Percentiles rank a stretch among this genome's conserved stretches.
Conservation (phyloP, 2,888 invertebrate genomes). For the Bombylius major region DNA sequence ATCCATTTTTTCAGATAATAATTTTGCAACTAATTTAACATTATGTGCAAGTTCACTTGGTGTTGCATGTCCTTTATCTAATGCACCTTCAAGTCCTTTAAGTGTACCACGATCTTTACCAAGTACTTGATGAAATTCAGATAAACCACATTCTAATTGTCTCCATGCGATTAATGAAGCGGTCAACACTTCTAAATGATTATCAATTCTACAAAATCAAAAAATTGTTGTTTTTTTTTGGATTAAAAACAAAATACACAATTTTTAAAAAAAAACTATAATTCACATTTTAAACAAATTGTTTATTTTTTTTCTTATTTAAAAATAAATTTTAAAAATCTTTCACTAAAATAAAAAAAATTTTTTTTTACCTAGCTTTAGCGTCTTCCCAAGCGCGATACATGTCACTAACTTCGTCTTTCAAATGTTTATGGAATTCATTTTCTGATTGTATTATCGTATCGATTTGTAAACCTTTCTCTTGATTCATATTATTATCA, state of each 20-base stretch:
- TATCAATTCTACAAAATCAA: slow-evolving; percentile 47
- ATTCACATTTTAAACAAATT: background rate
- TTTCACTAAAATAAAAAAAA: background rate
- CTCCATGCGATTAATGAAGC: slow-evolving; percentile 60
- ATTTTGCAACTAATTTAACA: slow-evolving; percentile 36
- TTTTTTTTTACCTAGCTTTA: slow-evolving; percentile 46
- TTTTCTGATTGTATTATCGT: slow-evolving; percentile 30
- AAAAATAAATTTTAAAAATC: no score
- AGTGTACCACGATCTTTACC: slow-evolving; percentile 49
- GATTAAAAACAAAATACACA: background rate
- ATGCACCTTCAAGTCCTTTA: slow-evolving; percentile 33
- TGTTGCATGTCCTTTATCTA: slow-evolving; percentile 32
- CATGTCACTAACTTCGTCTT: slow-evolving; percentile 56
- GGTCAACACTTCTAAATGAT: slow-evolving; percentile 57
- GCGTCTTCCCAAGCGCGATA: slow-evolving; percentile 59
- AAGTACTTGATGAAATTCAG: slow-evolving; percentile 62
- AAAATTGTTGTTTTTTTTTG: background rate
- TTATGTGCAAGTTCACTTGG: slow-evolving; percentile 34
- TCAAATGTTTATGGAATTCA: slow-evolving; percentile 41
- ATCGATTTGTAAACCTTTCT: slow-evolving; percentile 17
- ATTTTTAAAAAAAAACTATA: background rate
- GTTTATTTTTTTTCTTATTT: background rate
- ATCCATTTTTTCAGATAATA: slow-evolving; percentile 36
- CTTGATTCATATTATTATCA: slow-evolving; percentile 11
- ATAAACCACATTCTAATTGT: slow-evolving; percentile 61